These are phyloP conservation scores for Glyphotaelius pellucidus DNA, from an alignment of 2,888 invertebrate species.

Conservation along the genomic window DNA sequence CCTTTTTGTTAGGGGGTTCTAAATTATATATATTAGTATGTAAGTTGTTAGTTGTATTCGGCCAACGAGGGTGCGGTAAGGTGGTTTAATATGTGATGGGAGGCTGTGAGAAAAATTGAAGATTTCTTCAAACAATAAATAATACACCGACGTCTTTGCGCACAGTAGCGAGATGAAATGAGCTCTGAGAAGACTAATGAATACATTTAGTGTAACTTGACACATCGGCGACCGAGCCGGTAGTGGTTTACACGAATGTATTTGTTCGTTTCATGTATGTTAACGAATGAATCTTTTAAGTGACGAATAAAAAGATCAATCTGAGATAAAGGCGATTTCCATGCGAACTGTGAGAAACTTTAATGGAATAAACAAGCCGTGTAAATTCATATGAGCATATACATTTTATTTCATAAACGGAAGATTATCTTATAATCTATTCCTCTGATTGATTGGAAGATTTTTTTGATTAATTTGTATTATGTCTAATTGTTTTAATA, in stretches of 20 bases:
- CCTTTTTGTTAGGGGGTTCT: neutral
- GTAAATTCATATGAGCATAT: neutral
- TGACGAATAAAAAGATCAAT: constrained; percentile 21
- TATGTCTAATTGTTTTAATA: too few species aligned
- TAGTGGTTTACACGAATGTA: neutral
- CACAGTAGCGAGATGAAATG: constrained; percentile 44
- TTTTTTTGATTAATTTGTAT: neutral
- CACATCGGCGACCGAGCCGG: neutral
- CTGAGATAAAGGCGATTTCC: constrained; percentile 22
- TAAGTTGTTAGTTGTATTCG: neutral
- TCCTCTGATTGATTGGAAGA: neutral
- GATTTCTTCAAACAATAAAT: constrained; percentile 12
- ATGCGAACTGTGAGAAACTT: constrained; percentile 7
- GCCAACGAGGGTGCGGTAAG: constrained; percentile 29
- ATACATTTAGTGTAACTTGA: constrained; percentile 40
- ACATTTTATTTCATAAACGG: neutral
- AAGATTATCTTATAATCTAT: neutral
- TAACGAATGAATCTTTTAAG: constrained; percentile 36
- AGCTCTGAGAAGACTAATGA: constrained; percentile 36
- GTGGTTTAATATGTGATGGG: constrained; percentile 21
- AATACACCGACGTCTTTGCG: constrained; percentile 7
- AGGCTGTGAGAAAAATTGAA: constrained; percentile 15
- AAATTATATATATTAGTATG: neutral
- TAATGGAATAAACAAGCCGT: neutral
- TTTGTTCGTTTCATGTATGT: constrained; percentile 20